Evolutionary conservation across 2,113 vertebrate species (phyloP), one percentile per base, ranked within the genome.

Genomic region (Cavia porcellus): DNA sequence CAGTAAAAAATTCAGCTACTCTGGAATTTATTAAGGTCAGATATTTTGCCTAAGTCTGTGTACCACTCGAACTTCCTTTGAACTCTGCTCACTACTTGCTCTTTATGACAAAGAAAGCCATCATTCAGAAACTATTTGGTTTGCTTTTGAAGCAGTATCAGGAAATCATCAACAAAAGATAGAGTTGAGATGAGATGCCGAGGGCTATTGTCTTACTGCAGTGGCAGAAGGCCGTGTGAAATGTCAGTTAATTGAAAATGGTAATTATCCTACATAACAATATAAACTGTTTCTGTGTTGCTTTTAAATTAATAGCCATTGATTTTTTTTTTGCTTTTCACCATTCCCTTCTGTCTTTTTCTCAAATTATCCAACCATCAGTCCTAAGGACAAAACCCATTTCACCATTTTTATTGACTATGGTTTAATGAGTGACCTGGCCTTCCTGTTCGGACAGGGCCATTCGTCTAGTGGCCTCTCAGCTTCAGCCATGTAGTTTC

Each of bases 231-330:
- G 98, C 98, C 96, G 85, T 97, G 95, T 98, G 98, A 98, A 98
- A 98, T 98, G 98, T 97, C 98, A 98, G 96, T 98, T 99, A 99
- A 99, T 98, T 99, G 98, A 98, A 98, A 98, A 98, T 98, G 97
- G 98, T 98, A 98, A 99, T 99, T 98, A 98, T 98, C 96, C 98
- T 90, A 97, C 96, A 97, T 97, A 98, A 97, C 98, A 98, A 98
- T 97, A 98, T 97, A 96, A 98, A 97, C 96, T 96, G 95, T 98
- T 98, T 98, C 98, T 98, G 97, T 98, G 97, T 96, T 97, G 66
- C 98, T 98, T 98, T 98, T 98, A 98, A 99, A 99, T 99, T 98
- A 99, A 98, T 98, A 98, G 98, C 87, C 97, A 99, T 99, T 0
- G 98, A 99, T 99, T 97, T 97, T 96, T 55, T 96, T 89, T n/a